These are phyloP conservation scores for Esox masquinongy DNA, from an alignment of 2,797 vertebrate species.

Conservation along the genomic window DNA sequence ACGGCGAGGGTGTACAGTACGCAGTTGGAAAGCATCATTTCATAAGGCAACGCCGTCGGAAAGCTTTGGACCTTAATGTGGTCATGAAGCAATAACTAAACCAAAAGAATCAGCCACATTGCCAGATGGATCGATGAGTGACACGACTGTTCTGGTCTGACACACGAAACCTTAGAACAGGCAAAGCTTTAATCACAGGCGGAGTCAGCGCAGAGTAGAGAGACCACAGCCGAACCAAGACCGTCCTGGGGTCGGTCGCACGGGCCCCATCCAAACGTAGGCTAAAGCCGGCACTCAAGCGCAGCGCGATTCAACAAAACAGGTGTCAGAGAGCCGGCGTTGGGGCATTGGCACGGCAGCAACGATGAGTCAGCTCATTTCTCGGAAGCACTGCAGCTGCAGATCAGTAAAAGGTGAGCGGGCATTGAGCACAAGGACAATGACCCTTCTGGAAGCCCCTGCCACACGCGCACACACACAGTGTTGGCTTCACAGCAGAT, in stretches of 20 bases:
- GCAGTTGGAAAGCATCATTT: background rate
- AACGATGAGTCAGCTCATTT: conserved; percentile 56
- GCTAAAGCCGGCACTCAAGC: too few relatives aligned
- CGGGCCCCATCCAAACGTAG: too few relatives aligned
- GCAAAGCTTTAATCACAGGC: background rate
- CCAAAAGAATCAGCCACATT: conserved; percentile 7
- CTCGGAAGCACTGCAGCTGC: conserved; percentile 41
- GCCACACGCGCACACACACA: conserved; percentile 9
- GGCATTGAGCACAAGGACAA: conserved; percentile 48
- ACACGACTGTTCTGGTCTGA: conserved; percentile 6
- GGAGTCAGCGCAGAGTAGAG: background rate
- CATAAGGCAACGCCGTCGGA: too few relatives aligned
- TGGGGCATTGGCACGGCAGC: conserved; percentile 15
- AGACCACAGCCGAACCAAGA: background rate
- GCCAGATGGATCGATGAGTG: conserved; percentile 36
- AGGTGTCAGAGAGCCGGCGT: conserved; percentile 20
- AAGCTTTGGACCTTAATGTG: background rate
- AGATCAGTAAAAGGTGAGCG: conserved; percentile 54
- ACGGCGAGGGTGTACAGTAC: background rate
- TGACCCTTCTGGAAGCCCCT: conserved; percentile 47
- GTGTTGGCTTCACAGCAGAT: too few relatives aligned
- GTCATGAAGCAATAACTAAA: conserved; percentile 22
- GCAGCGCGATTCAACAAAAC: conserved; percentile 34
- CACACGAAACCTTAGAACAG: background rate
- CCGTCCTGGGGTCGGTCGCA: background rate